These are phyloP conservation scores for Smutsia temminckii DNA, from an alignment of 2,797 vertebrate species.

Conservation along the genomic window DNA sequence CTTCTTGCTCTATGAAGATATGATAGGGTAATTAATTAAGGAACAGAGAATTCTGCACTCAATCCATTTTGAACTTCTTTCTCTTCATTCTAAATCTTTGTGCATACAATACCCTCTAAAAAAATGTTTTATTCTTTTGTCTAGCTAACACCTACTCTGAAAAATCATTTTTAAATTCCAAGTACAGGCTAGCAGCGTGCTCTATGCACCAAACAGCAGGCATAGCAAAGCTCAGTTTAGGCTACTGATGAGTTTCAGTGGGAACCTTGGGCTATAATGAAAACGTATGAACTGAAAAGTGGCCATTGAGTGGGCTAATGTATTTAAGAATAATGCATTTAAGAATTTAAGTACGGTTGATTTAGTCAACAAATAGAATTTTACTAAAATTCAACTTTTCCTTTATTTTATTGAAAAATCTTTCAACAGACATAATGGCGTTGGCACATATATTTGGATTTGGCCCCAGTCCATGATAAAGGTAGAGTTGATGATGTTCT, in stretches of 20 bases:
- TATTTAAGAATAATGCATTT: neutral
- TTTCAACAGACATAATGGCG: neutral
- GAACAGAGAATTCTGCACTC: neutral
- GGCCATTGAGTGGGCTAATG: neutral
- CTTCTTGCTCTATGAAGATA: neutral
- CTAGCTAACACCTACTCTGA: neutral
- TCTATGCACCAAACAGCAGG: neutral
- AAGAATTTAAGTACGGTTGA: neutral
- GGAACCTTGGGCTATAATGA: neutral
- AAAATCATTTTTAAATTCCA: neutral
- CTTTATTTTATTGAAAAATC: conserved; percentile 18
- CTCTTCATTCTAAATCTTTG: neutral
- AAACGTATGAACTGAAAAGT: neutral
- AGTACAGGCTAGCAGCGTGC: neutral
- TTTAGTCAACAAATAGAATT: neutral
- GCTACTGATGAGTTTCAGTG: neutral
- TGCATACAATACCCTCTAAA: neutral
- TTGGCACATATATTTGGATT: neutral
- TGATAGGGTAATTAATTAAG: neutral
- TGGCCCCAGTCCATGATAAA: neutral
- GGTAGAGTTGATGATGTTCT: neutral
- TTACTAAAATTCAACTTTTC: neutral
- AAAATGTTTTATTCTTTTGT: neutral
- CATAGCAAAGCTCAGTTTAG: neutral
- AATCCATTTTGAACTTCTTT: neutral